Conservation (phyloP, 2,888 invertebrate species). For the Hyposoter dolosus region DNA sequence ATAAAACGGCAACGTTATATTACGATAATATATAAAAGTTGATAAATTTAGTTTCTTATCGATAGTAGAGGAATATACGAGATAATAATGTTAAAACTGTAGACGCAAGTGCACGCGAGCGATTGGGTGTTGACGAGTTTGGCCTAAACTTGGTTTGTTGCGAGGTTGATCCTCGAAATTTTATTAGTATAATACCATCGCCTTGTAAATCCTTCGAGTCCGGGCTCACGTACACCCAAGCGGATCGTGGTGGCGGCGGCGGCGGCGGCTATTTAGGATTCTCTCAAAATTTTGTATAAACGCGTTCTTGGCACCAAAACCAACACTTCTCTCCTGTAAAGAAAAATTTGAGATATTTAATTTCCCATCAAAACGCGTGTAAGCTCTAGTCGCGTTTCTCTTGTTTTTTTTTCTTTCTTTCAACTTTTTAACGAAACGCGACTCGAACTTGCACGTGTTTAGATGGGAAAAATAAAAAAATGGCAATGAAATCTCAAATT, state of each 20-base stretch:
- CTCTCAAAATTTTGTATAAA: no score
- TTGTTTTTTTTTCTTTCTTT: no score
- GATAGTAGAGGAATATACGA: constrained; percentile 73
- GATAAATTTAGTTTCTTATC: constrained; percentile 74
- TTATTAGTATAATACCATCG: constrained; percentile 55
- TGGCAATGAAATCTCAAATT: no score
- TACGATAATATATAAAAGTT: constrained; percentile 49
- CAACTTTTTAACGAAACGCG: no score
- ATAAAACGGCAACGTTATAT: constrained; percentile 4
- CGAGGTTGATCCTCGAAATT: constrained; percentile 67
- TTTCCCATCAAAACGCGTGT: no score
- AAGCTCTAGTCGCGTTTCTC: no score
- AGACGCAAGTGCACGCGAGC: constrained; percentile 78
- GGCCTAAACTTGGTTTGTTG: constrained; percentile 78
- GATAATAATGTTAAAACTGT: constrained; percentile 73
- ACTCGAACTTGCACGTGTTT: no score
- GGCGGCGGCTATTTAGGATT: no score
- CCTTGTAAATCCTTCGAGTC: constrained; percentile 66
- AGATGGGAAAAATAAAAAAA: no score
- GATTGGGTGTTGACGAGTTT: constrained; percentile 79
- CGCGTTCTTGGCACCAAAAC: no score
- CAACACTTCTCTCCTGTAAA: no score
- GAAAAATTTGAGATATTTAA: no score
- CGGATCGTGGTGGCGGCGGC: background rate
- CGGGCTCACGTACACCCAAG: constrained; percentile 57